These are phyloP conservation scores for Erebia aethiops DNA, from an alignment of 2,888 invertebrate genomes.

Conservation along the genomic window DNA sequence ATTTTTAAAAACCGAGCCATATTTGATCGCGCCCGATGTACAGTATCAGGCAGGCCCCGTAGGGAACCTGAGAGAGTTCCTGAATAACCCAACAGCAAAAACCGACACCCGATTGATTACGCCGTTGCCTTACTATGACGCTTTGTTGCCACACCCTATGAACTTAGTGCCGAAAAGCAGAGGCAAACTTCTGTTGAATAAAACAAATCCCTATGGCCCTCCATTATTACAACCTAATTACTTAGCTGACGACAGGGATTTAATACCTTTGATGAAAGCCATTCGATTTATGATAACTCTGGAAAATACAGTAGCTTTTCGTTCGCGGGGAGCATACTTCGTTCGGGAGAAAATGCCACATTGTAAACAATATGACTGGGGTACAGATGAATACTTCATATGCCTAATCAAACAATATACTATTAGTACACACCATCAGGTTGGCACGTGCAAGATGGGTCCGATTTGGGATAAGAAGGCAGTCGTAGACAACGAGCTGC, in stretches of 20 bases:
- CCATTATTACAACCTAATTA: conserved; percentile 88
- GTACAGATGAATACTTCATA: conserved; percentile 84
- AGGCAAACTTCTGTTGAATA: conserved; percentile 83
- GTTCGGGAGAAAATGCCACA: conserved; percentile 79
- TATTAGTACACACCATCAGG: conserved; percentile 70
- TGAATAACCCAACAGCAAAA: conserved; percentile 70
- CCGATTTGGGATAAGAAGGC: conserved; percentile 79
- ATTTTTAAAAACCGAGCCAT: conserved; percentile 80
- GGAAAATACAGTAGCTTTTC: conserved; percentile 81
- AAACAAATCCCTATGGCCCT: conserved; percentile 85
- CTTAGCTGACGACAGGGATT: conserved; percentile 77
- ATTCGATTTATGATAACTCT: conserved; percentile 81
- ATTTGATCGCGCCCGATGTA: conserved; percentile 82
- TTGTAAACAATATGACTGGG: conserved; percentile 82
- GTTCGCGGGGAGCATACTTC: conserved; percentile 77
- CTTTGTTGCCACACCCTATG: conserved; percentile 80
- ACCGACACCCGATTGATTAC: conserved; percentile 54
- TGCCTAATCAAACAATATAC: conserved; percentile 85
- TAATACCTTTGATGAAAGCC: conserved; percentile 82
- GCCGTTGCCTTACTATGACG: conserved; percentile 84
- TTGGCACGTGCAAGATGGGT: conserved; percentile 77
- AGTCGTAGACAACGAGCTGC: conserved; percentile 87
- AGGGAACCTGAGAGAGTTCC: conserved; percentile 73
- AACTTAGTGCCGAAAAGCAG: conserved; percentile 84
- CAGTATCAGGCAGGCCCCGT: conserved; percentile 82